Conservation (phyloP, 2,113 vertebrate genomes). For the Porphyrio hochstetteri region DNA sequence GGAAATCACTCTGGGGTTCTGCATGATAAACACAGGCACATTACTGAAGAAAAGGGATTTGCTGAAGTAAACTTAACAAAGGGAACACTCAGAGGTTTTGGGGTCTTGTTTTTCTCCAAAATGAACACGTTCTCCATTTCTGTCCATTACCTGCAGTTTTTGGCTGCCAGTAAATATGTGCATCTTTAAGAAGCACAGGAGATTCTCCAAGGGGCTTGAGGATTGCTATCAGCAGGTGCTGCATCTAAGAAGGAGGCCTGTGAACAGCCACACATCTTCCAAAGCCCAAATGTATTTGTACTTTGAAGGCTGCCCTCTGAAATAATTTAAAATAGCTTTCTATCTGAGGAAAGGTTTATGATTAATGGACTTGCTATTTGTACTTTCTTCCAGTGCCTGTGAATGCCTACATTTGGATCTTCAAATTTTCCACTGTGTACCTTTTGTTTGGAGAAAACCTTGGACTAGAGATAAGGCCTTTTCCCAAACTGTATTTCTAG, state of each 20-base stretch:
- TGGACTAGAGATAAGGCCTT: slow-evolving; percentile 17
- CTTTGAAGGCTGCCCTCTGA: neutral
- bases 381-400: neutral
- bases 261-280: neutral
- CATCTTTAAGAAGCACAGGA: neutral
- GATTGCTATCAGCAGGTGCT: neutral
- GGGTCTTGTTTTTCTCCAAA: too few species aligned
- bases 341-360: neutral
- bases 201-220: neutral
- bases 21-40: neutral
- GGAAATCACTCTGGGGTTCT: neutral
- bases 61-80: neutral
- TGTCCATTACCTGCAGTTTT: neutral
- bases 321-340: neutral
- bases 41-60: neutral
- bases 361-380: neutral
- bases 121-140: neutral
- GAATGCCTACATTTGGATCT: neutral
- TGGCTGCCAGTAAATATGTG: neutral
- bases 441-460: slow-evolving; percentile 11
- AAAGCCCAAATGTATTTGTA: neutral
- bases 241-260: neutral
- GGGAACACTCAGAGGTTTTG: fast-evolving
- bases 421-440: slow-evolving; percentile 24
- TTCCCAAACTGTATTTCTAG: neutral